Evolutionary conservation across 30 jellyfish, hydroid and myxozoan species (phyloP).

Genomic region (Mastigias papua): DNA sequence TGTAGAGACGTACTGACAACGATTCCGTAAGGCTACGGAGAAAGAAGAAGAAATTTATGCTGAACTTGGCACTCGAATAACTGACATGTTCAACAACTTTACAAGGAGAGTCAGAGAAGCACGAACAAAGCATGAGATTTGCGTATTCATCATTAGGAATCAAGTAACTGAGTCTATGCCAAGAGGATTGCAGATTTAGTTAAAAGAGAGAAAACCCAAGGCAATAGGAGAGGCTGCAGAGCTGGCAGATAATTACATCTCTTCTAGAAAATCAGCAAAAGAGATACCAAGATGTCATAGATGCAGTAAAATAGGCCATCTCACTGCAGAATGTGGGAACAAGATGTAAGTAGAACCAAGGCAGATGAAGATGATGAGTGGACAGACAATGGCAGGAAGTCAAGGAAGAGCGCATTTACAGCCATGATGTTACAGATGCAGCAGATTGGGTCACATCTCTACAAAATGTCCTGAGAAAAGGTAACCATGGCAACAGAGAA

Average conservation of each 20-base stretch:
- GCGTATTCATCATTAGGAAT: background rate
- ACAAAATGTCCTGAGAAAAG: background rate
- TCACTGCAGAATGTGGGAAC: background rate
- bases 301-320: background rate
- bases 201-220: slow-evolving; percentile 9
- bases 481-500: background rate
- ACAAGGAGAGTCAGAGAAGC: background rate
- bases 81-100: background rate
- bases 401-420: background rate
- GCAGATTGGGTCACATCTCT: background rate
- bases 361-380: background rate
- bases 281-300: background rate
- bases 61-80: background rate
- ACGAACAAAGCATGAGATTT: slow-evolving; percentile 2
- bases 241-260: background rate
- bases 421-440: background rate
- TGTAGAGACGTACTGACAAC: background rate
- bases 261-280: background rate
- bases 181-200: background rate
- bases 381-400: background rate
- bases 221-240: background rate
- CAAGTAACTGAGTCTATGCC: background rate
- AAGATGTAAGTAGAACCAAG: background rate
- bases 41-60: background rate
- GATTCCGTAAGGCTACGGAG: background rate